Conservation (phyloP, 1,140 invertebrate genomes). For the Leptinotarsa texana region DNA sequence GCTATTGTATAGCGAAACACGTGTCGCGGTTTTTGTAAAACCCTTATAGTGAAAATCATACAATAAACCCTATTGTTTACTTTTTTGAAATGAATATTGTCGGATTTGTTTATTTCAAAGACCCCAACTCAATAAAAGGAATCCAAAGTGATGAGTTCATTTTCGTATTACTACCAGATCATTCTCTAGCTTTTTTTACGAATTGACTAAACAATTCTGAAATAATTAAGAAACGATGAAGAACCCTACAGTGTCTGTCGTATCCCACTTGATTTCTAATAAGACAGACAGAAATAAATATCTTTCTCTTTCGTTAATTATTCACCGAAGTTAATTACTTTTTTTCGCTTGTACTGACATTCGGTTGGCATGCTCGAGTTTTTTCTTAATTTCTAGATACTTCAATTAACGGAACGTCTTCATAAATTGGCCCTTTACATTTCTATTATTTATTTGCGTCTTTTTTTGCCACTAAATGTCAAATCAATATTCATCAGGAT, state of each 20-base stretch:
- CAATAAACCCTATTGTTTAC: too few species aligned
- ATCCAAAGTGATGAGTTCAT: too few species aligned
- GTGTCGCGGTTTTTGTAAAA: too few species aligned
- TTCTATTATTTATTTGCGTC: conserved; percentile 42
- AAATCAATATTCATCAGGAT: conserved; percentile 32
- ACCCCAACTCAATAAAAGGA: too few species aligned
- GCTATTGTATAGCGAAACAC: too few species aligned
- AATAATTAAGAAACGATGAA: conserved; percentile 21
- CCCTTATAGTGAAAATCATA: too few species aligned
- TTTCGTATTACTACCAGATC: neutral
- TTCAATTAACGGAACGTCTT: conserved; percentile 47
- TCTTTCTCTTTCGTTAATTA: conserved; percentile 40
- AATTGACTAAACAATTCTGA: neutral
- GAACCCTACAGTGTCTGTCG: conserved; percentile 5
- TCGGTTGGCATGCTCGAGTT: conserved; percentile 42
- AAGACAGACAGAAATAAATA: conserved; percentile 37
- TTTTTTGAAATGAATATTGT: too few species aligned
- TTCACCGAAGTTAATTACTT: conserved; percentile 45
- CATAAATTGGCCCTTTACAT: conserved; percentile 41
- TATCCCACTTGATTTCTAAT: conserved; percentile 38
- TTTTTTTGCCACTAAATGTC: conserved; percentile 24
- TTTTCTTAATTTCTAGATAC: conserved; percentile 49
- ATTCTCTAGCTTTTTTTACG: neutral
- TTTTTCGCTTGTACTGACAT: conserved; percentile 47
- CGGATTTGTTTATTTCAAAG: too few species aligned